phyloP scores from a whole-genome alignment of 2,113 vertebrate genomes.

The Amia ocellicauda region DNA sequence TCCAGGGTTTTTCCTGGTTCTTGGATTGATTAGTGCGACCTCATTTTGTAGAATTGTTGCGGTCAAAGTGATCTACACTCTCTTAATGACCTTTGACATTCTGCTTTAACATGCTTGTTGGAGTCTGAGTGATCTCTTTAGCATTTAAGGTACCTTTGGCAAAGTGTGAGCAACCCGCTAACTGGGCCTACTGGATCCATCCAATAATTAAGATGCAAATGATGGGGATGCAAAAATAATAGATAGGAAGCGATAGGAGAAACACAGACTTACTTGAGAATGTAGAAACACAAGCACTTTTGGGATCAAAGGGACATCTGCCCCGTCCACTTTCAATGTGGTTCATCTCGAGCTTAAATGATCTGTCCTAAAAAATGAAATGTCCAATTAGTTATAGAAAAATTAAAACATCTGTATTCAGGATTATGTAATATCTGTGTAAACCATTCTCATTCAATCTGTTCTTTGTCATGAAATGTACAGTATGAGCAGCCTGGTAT shows the following conservation, averaged over 20 bases:
- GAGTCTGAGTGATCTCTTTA: too few species aligned
- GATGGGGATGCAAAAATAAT: too few species aligned
- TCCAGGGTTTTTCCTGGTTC: too few species aligned
- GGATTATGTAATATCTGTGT: neutral
- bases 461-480: too few species aligned
- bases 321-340: conserved; percentile 80
- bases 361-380: conserved; percentile 60
- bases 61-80: too few species aligned
- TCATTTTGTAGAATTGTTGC: too few species aligned
- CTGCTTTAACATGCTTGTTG: neutral
- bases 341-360: conserved; percentile 78
- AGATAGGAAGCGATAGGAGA: too few species aligned
- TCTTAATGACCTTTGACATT: neutral
- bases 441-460: neutral
- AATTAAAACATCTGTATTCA: neutral
- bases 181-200: too few species aligned
- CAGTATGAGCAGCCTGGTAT: neutral
- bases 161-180: neutral
- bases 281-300: conserved; percentile 80
- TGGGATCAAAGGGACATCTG: conserved; percentile 86
- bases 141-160: neutral
- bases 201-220: too few species aligned
- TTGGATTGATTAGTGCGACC: too few species aligned
- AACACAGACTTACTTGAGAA: conserved; percentile 76
- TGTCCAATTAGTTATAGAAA: conserved; percentile 27